phyloP scores from a whole-genome alignment of 2,113 vertebrate genomes.

The Clarias gariepinus region DNA sequence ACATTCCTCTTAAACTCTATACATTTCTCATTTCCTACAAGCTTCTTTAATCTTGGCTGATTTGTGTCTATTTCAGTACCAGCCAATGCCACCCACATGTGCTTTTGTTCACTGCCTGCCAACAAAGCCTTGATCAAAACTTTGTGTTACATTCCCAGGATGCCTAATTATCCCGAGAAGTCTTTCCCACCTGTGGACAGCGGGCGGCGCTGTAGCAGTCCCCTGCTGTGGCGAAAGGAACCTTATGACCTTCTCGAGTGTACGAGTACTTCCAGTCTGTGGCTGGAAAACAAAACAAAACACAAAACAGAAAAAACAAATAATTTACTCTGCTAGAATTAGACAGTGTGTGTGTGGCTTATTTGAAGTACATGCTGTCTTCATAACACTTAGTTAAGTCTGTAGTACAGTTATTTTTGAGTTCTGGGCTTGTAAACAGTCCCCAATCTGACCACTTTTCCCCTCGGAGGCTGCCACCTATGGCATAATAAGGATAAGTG shows the following conservation, averaged over 20 bases:
- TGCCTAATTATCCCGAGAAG: not conserved
- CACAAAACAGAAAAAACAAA: not conserved
- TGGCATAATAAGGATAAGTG: conserved; percentile 56
- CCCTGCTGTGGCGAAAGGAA: conserved; percentile 93
- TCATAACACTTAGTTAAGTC: conserved; percentile 11
- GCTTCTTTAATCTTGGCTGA: not conserved
- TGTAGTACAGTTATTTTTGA: not conserved
- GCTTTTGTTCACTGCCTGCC: not conserved
- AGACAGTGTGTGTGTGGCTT: not conserved
- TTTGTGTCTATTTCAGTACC: not conserved
- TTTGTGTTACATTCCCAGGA: not conserved
- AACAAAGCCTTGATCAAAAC: not conserved
- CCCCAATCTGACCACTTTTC: conserved; percentile 38
- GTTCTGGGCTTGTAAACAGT: conserved; percentile 11
- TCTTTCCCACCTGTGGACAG: conserved; percentile 87
- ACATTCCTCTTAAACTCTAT: not conserved
- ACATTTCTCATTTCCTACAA: not conserved
- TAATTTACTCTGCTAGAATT: not conserved
- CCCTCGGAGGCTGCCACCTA: conserved; percentile 53
- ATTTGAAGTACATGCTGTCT: not conserved
- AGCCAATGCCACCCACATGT: not conserved
- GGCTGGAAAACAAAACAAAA: conserved; percentile 68
- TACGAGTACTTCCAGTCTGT: conserved; percentile 90
- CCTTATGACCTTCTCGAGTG: conserved; percentile 84
- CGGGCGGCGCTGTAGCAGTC: conserved; percentile 93